Conservation (phyloP, 2,797 vertebrate genomes). For the Pangasius djambal region DNA sequence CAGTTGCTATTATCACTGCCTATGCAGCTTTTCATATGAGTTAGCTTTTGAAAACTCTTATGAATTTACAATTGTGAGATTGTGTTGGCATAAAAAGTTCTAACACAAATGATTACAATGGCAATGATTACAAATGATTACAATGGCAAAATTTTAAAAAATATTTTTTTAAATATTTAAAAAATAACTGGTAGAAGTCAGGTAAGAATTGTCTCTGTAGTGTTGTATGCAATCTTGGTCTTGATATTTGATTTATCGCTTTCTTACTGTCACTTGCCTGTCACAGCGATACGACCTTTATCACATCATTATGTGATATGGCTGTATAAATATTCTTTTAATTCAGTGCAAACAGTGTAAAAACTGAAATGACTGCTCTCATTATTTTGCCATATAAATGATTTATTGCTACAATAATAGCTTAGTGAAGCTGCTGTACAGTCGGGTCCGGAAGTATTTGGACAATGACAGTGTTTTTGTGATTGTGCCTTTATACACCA, state of each 20-base stretch:
- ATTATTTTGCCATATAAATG: not conserved
- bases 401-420: conserved; percentile 16
- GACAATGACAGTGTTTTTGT: too few species aligned
- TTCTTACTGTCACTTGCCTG: conserved; percentile 1
- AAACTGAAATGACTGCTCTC: not conserved
- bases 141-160: too few species aligned
- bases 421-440: not conserved
- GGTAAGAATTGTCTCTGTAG: not conserved
- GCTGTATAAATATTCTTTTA: not conserved
- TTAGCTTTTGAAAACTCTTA: not conserved
- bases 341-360: not conserved
- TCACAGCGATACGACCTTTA: not conserved
- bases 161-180: too few species aligned
- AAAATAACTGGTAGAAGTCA: not conserved
- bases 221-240: not conserved
- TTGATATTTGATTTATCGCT: not conserved
- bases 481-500: too few species aligned
- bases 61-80: not conserved
- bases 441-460: too few species aligned
- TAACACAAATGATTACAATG: not conserved
- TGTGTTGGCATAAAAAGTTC: not conserved
- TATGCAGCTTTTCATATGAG: not conserved
- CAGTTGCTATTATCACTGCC: not conserved
- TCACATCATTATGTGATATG: not conserved
- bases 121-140: not conserved